Conservation (phyloP, 1,140 invertebrate species). For the Drosophila equinoxialis region DNA sequence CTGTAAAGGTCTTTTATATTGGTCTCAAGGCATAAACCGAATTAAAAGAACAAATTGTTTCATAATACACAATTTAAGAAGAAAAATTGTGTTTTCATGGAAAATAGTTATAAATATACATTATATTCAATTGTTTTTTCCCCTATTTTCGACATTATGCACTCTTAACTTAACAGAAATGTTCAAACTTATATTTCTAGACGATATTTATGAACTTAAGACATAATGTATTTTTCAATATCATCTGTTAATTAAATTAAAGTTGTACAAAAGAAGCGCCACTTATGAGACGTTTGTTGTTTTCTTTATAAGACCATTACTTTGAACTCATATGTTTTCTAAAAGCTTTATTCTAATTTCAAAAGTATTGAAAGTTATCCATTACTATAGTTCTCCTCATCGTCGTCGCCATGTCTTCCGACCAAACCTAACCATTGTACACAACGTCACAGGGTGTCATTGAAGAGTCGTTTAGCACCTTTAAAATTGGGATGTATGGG, state of each 20-base stretch:
- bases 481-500: conserved; percentile 90
- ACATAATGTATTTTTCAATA: not conserved
- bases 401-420: conserved; percentile 16
- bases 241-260: conserved; percentile 8
- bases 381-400: not conserved
- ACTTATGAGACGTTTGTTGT: not conserved
- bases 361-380: conserved; percentile 4
- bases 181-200: not conserved
- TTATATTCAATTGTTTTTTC: not conserved
- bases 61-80: too few species aligned
- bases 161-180: not conserved
- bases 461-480: conserved; percentile 82
- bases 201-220: not conserved
- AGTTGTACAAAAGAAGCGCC: not conserved
- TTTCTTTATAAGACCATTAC: conserved; percentile 14
- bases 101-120: not conserved
- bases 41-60: not conserved
- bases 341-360: conserved; percentile 1
- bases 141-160: not conserved
- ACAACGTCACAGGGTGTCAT: conserved; percentile 75
- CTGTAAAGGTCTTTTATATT: not conserved
- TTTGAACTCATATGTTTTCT: conserved; percentile 5
- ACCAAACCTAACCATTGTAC: conserved; percentile 33
- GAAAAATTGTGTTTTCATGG: not conserved
- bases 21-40: not conserved